Base-by-base conservation (phyloP, 2,113 vertebrate genomes). In the Tonatia bakeri region DNA sequence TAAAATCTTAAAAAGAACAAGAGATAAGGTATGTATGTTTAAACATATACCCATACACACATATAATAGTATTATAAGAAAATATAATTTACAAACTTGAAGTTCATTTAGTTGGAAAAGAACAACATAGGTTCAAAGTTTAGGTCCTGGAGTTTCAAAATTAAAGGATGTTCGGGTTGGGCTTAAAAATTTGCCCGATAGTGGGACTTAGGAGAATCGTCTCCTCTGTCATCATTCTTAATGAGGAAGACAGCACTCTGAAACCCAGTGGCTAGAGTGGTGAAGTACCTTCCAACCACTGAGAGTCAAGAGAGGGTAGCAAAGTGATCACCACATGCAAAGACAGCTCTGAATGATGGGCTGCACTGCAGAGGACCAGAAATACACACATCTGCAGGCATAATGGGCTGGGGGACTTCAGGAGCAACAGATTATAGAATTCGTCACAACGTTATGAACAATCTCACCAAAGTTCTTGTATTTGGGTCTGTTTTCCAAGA, bases 31-130 rank as follows among this genome's bases (percentile, higher is more conserved):
- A 59, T 7, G 52, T 20, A 50, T 17, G 3, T 7, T 87, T 93
- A 36, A 3, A 65, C 7, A 69, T 40, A n/a, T 52, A 50, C 4
- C 4, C 43, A n/a, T 19, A 91, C 0, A 72, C 43, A 85, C 0
- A 80, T 31, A 81, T 65, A 50, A 47, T 54, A 80, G 17, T 45
- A 47, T 76, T 79, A 24, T 72, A 84, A 73, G 19, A 76, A 86
- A 61, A 91, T 16, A 10, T 38, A 92, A 72, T 61, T 47, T 84
- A 72, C 84, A 85, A 92, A 81, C 26, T 45, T 69, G 26, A 85
- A 84, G 22, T 83, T 94, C 36, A 85, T 36, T 77, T 10, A 26
- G 64, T 40, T 77, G 33, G 77, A 86, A 96, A 82, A 86, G 20
- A 22, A 20, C 28, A 33, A 33, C 28, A 20, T n/a, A 4, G 54